A percentile compares a stretch with the other conserved stretches of the same genome.
Evolutionary conservation across 2,888 invertebrate genomes (phyloP).

Genomic region (Amphiduros pacificus): DNA sequence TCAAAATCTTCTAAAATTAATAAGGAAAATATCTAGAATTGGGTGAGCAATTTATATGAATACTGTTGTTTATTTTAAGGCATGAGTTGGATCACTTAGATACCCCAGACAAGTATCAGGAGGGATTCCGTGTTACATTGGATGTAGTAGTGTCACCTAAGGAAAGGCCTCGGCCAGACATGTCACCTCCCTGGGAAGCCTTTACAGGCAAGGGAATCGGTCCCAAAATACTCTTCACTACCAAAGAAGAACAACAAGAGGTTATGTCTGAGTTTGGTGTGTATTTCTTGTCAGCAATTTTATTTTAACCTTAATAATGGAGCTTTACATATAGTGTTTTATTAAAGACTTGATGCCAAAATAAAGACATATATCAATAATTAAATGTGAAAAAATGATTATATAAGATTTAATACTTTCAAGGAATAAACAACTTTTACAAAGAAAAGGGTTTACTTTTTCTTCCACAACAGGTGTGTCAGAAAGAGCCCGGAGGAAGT

Average conservation of each 20-base stretch:
- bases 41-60: neutral
- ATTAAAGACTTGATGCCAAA: neutral
- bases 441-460: too few species aligned
- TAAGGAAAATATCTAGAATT: too few species aligned
- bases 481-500: constrained; percentile 39
- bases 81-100: constrained; percentile 56
- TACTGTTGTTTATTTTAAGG: constrained; percentile 33
- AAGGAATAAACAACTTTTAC: too few species aligned
- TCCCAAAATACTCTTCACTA: constrained; percentile 51
- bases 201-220: constrained; percentile 43
- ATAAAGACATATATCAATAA: neutral
- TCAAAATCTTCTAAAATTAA: too few species aligned
- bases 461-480: constrained; percentile 38
- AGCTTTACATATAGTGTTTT: neutral
- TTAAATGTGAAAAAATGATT: neutral
- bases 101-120: constrained; percentile 56
- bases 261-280: constrained; percentile 51
- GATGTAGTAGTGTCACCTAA: constrained; percentile 47
- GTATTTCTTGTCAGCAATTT: constrained; percentile 8
- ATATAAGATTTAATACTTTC: neutral
- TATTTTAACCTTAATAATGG: neutral
- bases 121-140: constrained; percentile 47
- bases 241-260: constrained; percentile 49
- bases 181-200: constrained; percentile 46
- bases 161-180: constrained; percentile 40